Evolutionary conservation across 2,113 vertebrate species (phyloP), one percentile per base, ranked within the genome.

Genomic region (Jaculus jaculus): DNA sequence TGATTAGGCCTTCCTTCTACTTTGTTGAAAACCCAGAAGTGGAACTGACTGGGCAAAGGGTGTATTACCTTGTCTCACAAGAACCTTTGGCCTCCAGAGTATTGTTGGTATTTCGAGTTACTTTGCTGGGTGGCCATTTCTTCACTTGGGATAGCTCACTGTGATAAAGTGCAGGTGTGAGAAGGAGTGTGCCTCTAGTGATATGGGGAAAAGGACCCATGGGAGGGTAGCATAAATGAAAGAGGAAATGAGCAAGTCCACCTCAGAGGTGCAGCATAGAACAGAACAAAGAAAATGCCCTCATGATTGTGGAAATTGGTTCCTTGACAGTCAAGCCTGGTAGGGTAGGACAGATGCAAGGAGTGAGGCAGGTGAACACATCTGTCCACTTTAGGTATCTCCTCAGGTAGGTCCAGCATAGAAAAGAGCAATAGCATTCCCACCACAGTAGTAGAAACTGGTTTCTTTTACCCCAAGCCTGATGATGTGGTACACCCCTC

Each of bases 1-100:
- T 79, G 66, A 54, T 65, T 42, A 28, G 32, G 15, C 23, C 20
- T 84, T 54, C n/a, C 20, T 71, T 89, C 26, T 68, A 54, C 39
- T 77, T 78, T 79, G 65, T 65, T 93, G 81, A 89, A 90, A 86
- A 69, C 32, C 39, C 75, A 81, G 69, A 28, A 71, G 2, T 34
- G n/a, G 37, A 86, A 77, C 5, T 30, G 2, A 74, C 21, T 86
- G 16, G 18, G 65, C 54, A 81, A 51, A 58, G 58, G 18, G 73
- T 30, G 23, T 66, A 17, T 68, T 73, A 15, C 21, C 21, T 28
- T 20, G 11, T 78, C 28, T 9, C 63, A 16, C n/a, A 17, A 51
- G 39, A 37, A 15, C 23, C 28, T 42, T 71, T 72, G 39, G 65
- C 28, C 78, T 84, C 18, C 65, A 66, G 23, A 39, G 74, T 47